These are phyloP conservation scores for Oryzias dopingdopingensis DNA, from an alignment of 2,797 vertebrate species.

Conservation along the genomic window DNA sequence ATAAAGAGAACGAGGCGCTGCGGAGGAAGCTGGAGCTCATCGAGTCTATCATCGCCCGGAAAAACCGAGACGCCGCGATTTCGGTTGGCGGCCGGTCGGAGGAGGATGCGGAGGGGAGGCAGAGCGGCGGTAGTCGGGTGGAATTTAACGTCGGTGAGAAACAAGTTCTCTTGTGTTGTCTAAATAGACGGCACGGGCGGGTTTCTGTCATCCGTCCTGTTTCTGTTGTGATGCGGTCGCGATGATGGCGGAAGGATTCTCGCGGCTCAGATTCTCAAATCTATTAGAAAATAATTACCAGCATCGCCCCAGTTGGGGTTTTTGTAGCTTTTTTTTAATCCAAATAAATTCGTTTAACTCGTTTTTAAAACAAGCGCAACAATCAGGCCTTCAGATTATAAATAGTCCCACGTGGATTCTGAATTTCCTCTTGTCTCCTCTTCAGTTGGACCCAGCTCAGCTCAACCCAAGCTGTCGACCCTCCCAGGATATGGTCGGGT, in stretches of 20 bases:
- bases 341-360: too few relatives aligned
- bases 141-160: slow-evolving; percentile 35
- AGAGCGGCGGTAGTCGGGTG: slow-evolving; percentile 1
- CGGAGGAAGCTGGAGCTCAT: slow-evolving; percentile 65
- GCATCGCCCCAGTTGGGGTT: too few relatives aligned
- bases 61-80: slow-evolving; percentile 22
- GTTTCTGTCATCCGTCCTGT: neutral
- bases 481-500: neutral
- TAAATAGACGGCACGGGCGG: neutral
- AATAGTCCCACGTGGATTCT: too few relatives aligned
- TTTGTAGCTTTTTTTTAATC: too few relatives aligned
- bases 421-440: neutral
- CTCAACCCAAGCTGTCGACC: neutral
- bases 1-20: slow-evolving; percentile 67
- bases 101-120: slow-evolving; percentile 9
- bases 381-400: too few relatives aligned
- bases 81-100: slow-evolving; percentile 10
- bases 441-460: neutral
- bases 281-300: too few relatives aligned
- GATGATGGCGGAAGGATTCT: too few relatives aligned
- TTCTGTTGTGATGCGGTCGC: neutral
- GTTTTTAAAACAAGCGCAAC: too few relatives aligned
- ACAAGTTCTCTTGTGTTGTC: too few relatives aligned
- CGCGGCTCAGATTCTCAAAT: too few relatives aligned
- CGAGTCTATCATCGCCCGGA: slow-evolving; percentile 58